These are phyloP conservation scores for Papilio xuthus DNA, from an alignment of 1,140 invertebrate species.

Conservation along the genomic window DNA sequence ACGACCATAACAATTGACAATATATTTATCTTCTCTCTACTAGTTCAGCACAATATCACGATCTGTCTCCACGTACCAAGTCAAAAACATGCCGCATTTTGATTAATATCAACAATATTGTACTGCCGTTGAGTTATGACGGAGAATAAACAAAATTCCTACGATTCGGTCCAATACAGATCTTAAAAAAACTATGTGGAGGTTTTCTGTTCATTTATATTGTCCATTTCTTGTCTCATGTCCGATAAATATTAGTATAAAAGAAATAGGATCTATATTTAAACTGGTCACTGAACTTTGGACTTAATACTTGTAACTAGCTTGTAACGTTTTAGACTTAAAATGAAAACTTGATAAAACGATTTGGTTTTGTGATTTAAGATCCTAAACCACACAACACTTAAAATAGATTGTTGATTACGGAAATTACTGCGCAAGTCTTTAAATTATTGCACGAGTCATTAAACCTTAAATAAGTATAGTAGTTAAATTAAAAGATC, in stretches of 20 bases:
- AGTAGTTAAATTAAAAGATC: not conserved
- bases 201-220: not conserved
- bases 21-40: not conserved
- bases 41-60: not conserved
- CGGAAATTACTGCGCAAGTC: not conserved
- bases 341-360: not conserved
- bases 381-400: not conserved
- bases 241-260: not conserved
- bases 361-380: not conserved
- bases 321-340: not conserved
- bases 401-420: not conserved
- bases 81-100: constrained; percentile 20
- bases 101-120: constrained; percentile 27
- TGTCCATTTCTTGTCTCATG: not conserved
- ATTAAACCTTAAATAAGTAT: not conserved
- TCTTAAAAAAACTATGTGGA: not conserved
- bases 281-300: not conserved
- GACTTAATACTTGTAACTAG: not conserved
- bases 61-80: constrained; percentile 27
- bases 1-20: not conserved
- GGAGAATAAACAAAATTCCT: constrained; percentile 15
- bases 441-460: not conserved
- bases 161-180: not conserved
- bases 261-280: not conserved
- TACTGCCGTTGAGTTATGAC: constrained; percentile 17